Evolutionary conservation across 2,797 vertebrate genomes (phyloP), one percentile per base, ranked within the genome.

Genomic region (Rhinophrynus dorsalis): DNA sequence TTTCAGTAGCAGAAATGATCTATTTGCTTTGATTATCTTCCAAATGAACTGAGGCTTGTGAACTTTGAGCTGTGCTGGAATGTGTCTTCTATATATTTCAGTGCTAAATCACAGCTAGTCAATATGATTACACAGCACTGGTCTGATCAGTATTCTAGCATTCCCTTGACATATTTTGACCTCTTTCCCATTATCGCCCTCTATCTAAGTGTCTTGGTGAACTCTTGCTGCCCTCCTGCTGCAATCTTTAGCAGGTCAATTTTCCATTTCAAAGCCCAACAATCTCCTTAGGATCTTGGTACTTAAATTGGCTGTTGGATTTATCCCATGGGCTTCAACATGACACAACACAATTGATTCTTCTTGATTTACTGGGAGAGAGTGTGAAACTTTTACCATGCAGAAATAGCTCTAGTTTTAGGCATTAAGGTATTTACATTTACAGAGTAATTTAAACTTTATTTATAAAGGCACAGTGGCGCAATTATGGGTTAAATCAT

Each of bases 181-280:
- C 60, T 51, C 48, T 57, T 3, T 20, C n/a, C 24, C 20, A 26
- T 72, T 64, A 58, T 58, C 18, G 6, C 32, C n/a, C 23, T 33
- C 47, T 32, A 50, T 71, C 29, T 47, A 71, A 71, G 50, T 64
- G 42, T 38, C 23, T 37, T 2, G 37, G 52, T 50, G 60, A 63
- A 38, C 60, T 57, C 13, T 64, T 56, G 52, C 18, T 30, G 45
- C 23, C 44, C 60, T 55, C 9, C 50, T 55, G 32, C 52, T 51
- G 26, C 18, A 51, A 35, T 42, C 5, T 12, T 27, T 56, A 21
- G 17, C 32, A 38, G 52, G 30, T 56, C 50, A 64, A 40, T 71
- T 65, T 72, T 52, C 52, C 26, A 26, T 24, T 40, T 51, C 18
- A 51, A 56, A 15, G 20, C 52, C 0, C 5, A 11, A 23, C 21